A percentile compares a stretch with the other conserved stretches of the same genome.
Evolutionary conservation across 2,113 vertebrate genomes (phyloP).

Genomic region (Menura novaehollandiae): DNA sequence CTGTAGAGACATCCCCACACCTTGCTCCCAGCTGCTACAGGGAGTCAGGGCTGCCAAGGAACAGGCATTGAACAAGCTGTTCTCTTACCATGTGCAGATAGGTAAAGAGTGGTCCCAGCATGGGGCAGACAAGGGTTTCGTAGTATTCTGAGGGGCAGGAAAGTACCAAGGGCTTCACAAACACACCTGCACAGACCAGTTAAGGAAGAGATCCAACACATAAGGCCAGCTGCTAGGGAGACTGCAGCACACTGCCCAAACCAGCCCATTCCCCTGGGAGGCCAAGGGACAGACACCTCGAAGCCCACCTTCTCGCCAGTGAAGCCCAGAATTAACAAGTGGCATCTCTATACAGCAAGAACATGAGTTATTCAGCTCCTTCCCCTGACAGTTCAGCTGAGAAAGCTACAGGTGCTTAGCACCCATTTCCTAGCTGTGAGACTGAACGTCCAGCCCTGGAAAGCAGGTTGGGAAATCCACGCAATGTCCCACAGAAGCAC

Average conservation of each 20-base stretch:
- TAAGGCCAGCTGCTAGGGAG: background rate
- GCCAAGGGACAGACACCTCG: background rate
- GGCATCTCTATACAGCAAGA: background rate
- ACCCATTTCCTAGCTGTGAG: background rate
- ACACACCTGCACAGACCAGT: conserved; percentile 77
- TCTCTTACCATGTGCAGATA: conserved; percentile 89
- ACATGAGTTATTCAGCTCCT: background rate
- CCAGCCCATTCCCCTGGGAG: background rate
- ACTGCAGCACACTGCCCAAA: background rate
- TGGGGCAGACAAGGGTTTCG: conserved; percentile 85
- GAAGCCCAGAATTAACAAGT: background rate
- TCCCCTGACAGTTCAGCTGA: background rate
- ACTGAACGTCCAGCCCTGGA: background rate
- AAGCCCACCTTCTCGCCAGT: background rate
- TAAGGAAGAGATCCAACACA: conserved; percentile 69
- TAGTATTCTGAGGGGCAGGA: conserved; percentile 89
- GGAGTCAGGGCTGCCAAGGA: background rate
- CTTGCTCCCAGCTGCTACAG: background rate
- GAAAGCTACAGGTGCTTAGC: background rate
- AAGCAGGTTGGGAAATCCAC: background rate
- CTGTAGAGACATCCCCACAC: background rate
- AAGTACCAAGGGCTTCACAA: conserved; percentile 88
- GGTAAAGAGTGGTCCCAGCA: conserved; percentile 89
- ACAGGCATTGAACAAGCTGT: background rate
- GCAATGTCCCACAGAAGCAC: background rate